phyloP scores from a whole-genome alignment of 92 coral and sea anemone genomes.

The Anthopleura xanthogrammica region DNA sequence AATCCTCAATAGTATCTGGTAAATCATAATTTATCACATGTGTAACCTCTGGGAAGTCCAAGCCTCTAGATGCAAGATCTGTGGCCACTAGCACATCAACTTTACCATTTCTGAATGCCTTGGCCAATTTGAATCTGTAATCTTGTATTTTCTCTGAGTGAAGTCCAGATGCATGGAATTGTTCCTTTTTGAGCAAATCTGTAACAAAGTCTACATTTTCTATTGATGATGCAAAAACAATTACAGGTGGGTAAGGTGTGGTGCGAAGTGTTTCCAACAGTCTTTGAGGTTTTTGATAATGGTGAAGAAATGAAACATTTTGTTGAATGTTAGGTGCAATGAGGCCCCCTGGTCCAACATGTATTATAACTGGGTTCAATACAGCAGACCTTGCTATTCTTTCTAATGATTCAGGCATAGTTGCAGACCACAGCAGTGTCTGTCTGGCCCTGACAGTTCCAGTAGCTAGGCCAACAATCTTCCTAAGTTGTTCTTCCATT shows the following conservation, averaged over 20 bases:
- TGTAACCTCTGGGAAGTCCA: slow-evolving; percentile 96
- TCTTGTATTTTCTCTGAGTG: slow-evolving; percentile 93
- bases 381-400: slow-evolving; percentile 97
- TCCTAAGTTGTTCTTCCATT: slow-evolving; percentile 91
- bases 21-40: slow-evolving; percentile 90
- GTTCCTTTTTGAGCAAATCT: slow-evolving; percentile 82
- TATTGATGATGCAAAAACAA: slow-evolving; percentile 91
- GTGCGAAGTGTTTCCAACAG: slow-evolving; percentile 74
- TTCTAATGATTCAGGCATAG: slow-evolving; percentile 91
- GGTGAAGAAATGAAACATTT: slow-evolving; percentile 70
- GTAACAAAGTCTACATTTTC: slow-evolving; percentile 91
- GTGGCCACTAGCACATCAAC: slow-evolving; percentile 92
- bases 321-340: slow-evolving; percentile 88
- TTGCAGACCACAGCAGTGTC: slow-evolving; percentile 93
- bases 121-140: slow-evolving; percentile 80
- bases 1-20: slow-evolving; percentile 87
- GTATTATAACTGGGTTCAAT: slow-evolving; percentile 81
- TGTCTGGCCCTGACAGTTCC: slow-evolving; percentile 82
- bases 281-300: slow-evolving; percentile 81
- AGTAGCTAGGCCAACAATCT: slow-evolving; percentile 93
- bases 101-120: slow-evolving; percentile 83
- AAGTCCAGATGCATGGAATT: slow-evolving; percentile 93
- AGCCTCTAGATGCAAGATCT: slow-evolving; percentile 92
- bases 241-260: slow-evolving; percentile 94
- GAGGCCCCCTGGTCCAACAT: slow-evolving; percentile 87